phyloP scores from a whole-genome alignment of 2,797 vertebrate genomes.

The Protosalanx chinensis region DNA sequence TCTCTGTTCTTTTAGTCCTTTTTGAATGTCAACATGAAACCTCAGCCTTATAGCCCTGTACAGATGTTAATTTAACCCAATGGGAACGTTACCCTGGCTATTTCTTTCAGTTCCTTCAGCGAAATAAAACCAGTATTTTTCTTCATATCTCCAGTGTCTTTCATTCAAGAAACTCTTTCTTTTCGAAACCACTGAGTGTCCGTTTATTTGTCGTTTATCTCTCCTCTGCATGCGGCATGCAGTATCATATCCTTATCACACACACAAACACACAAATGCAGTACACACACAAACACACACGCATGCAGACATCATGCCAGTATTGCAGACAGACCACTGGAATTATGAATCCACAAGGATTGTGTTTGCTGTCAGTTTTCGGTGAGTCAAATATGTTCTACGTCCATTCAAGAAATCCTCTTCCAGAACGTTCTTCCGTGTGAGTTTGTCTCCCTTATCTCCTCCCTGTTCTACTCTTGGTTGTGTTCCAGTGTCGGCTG shows the following conservation, averaged over 20 bases:
- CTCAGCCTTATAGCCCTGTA: too few relatives aligned
- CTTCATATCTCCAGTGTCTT: too few relatives aligned
- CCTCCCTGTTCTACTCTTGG: background rate
- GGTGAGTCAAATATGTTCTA: slow-evolving; percentile 57
- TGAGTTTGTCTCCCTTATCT: background rate
- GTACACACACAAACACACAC: slow-evolving; percentile 15
- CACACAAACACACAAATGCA: background rate
- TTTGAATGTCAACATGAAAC: too few relatives aligned
- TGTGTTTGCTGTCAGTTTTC: slow-evolving; percentile 51
- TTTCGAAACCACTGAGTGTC: too few relatives aligned
- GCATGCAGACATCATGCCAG: slow-evolving; percentile 29
- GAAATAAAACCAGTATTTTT: too few relatives aligned
- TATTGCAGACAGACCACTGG: slow-evolving; percentile 26
- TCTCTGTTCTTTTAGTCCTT: too few relatives aligned
- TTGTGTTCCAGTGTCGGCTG: slow-evolving; percentile 1
- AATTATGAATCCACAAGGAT: slow-evolving; percentile 51
- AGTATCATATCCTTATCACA: background rate
- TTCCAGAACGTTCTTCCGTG: background rate
- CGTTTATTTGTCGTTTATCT: background rate
- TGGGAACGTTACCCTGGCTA: too few relatives aligned
- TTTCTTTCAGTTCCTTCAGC: too few relatives aligned
- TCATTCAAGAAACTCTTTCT: too few relatives aligned
- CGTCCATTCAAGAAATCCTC: background rate
- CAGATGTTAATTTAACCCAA: too few relatives aligned
- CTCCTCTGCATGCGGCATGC: background rate